A percentile compares a stretch with the other conserved stretches of the same genome.
These are phyloP conservation scores for Neocrepidodera transversa DNA, from an alignment of 2,888 invertebrate genomes.

Conservation along the genomic window DNA sequence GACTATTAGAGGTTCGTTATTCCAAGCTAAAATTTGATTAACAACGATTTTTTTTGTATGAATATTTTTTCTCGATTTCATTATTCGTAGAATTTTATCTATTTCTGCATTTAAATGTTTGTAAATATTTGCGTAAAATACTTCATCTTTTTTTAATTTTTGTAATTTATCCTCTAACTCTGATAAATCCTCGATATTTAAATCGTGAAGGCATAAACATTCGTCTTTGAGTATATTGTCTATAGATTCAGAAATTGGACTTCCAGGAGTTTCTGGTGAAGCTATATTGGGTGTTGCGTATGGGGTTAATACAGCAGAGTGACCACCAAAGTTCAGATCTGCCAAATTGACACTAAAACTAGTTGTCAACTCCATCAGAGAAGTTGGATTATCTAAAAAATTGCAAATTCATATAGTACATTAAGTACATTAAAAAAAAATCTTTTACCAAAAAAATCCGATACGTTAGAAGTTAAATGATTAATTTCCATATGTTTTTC, in stretches of 20 bases:
- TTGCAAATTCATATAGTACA: no score
- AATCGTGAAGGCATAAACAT: constrained; percentile 40
- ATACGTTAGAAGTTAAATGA: no score
- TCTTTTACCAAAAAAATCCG: no score
- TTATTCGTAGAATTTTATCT: constrained; percentile 22
- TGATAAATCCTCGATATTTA: constrained; percentile 31
- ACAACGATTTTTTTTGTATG: constrained; percentile 46
- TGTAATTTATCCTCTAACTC: constrained; percentile 35
- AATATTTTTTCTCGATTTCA: constrained; percentile 14
- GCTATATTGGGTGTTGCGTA: background rate
- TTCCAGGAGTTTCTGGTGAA: background rate
- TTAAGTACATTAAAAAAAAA: no score
- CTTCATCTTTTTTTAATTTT: constrained; percentile 33
- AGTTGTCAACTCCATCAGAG: no score
- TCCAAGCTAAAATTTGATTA: constrained; percentile 61
- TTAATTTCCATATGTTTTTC: no score
- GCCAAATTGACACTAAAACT: no score
- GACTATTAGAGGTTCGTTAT: constrained; percentile 60
- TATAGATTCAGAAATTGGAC: background rate
- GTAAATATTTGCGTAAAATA: constrained; percentile 38
- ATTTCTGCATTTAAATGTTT: constrained; percentile 36
- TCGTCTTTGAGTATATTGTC: background rate
- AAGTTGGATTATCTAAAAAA: no score
- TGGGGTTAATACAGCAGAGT: background rate
- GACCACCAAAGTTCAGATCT: no score